Evolutionary conservation across 1,140 invertebrate genomes (phyloP).

Genomic region (Cyrtorhinus lividipennis): DNA sequence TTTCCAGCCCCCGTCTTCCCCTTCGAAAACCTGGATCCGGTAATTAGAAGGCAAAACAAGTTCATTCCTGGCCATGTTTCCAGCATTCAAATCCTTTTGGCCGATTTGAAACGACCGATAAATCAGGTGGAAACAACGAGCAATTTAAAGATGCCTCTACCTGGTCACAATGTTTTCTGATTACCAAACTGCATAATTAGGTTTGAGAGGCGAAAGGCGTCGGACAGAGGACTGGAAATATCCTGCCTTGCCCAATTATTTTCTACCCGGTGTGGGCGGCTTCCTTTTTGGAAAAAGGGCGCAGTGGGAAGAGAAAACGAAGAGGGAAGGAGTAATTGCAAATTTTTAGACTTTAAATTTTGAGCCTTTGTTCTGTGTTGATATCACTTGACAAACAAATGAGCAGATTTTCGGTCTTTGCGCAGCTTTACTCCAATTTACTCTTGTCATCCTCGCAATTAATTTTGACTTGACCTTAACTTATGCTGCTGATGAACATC

Average conservation of each 20-base stretch:
- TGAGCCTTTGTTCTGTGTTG: neutral
- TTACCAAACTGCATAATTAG: constrained; percentile 10
- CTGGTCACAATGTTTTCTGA: constrained; percentile 9
- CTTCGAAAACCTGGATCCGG: neutral
- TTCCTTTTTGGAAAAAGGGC: neutral
- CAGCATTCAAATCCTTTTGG: constrained; percentile 6
- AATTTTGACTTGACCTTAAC: too few species aligned
- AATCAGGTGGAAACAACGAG: constrained; percentile 8
- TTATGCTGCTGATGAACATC: too few species aligned
- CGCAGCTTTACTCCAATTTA: too few species aligned
- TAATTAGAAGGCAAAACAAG: constrained; percentile 8
- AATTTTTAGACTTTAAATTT: neutral
- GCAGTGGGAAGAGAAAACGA: neutral
- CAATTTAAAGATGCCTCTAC: constrained; percentile 8
- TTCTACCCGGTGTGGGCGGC: neutral
- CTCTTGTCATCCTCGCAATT: too few species aligned
- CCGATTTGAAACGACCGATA: constrained; percentile 3
- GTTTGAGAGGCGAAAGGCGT: constrained; percentile 6
- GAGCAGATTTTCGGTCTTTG: too few species aligned
- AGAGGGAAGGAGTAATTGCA: neutral
- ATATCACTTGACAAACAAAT: neutral
- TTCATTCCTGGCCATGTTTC: constrained; percentile 9
- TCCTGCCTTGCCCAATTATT: constrained; percentile 3
- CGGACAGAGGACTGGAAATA: neutral
- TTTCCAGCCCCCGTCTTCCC: neutral